These are phyloP conservation scores for Ciconia nigra DNA, from an alignment of 2,797 vertebrate species.

Conservation along the genomic window DNA sequence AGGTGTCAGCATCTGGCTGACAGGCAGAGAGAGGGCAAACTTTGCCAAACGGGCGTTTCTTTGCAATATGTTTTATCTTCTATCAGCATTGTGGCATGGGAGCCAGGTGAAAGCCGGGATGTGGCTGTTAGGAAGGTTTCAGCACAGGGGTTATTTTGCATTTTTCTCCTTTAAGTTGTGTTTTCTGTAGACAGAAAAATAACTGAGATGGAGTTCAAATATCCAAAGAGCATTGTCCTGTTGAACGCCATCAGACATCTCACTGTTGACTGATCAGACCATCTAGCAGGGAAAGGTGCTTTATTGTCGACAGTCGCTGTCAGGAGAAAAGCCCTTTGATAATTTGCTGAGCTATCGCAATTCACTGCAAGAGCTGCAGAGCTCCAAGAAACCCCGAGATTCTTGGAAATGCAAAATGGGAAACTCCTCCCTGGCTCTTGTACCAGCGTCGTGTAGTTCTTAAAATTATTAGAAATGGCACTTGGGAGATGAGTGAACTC, in stretches of 20 bases:
- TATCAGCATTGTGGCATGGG: rapidly evolving
- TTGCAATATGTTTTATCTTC: neutral
- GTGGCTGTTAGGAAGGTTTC: neutral
- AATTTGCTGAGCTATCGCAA: neutral
- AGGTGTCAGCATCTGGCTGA: neutral
- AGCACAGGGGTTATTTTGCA: neutral
- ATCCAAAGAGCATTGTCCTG: neutral
- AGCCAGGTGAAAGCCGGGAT: neutral
- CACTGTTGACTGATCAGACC: neutral
- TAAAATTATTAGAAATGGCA: neutral
- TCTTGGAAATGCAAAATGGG: neutral
- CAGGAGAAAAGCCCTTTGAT: neutral
- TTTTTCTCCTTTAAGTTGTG: neutral
- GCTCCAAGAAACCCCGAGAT: neutral
- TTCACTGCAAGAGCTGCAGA: neutral
- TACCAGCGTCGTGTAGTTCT: neutral
- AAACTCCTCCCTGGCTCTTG: neutral
- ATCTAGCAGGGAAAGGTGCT: neutral
- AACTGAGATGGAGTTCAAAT: neutral
- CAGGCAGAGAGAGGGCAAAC: neutral
- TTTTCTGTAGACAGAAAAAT: neutral
- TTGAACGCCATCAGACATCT: neutral
- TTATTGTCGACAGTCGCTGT: neutral
- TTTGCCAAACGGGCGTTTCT: neutral
- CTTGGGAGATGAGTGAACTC: neutral